Conservation (phyloP, 2,797 vertebrate species). For the Eulemur mongoz region DNA sequence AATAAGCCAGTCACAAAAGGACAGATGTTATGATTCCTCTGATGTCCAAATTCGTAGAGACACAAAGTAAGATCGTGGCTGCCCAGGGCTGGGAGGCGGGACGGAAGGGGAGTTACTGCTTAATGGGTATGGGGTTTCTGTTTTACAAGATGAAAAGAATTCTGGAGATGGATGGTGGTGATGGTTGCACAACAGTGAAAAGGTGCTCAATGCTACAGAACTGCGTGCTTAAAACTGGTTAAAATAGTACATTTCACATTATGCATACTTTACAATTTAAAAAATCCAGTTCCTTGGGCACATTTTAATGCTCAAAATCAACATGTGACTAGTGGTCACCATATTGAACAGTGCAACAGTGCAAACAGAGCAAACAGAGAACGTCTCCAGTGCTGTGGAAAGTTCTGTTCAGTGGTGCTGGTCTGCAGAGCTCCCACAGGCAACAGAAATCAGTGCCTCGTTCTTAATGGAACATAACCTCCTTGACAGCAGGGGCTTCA, state of each 20-base stretch:
- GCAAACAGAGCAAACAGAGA: neutral
- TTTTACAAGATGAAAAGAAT: neutral
- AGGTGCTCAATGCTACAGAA: neutral
- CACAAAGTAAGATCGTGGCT: neutral
- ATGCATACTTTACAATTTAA: neutral
- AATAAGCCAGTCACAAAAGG: neutral
- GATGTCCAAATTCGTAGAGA: neutral
- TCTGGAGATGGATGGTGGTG: neutral
- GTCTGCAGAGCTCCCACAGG: too few species aligned
- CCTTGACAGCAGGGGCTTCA: neutral
- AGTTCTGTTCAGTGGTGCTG: too few species aligned
- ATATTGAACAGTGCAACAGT: neutral
- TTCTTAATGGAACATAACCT: neutral
- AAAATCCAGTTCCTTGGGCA: neutral
- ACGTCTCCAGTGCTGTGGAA: fast-evolving
- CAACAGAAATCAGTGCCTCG: fast-evolving
- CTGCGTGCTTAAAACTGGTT: neutral
- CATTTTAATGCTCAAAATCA: neutral
- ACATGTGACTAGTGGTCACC: neutral
- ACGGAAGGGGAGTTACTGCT: neutral
- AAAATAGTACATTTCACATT: neutral
- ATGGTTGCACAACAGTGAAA: neutral
- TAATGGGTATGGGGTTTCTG: neutral
- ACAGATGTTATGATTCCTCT: neutral
- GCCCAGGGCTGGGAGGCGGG: neutral